Percentiles rank a stretch among this genome's conserved stretches.
Conservation (phyloP, 2,888 invertebrate genomes). For the Plagiodera versicolora region DNA sequence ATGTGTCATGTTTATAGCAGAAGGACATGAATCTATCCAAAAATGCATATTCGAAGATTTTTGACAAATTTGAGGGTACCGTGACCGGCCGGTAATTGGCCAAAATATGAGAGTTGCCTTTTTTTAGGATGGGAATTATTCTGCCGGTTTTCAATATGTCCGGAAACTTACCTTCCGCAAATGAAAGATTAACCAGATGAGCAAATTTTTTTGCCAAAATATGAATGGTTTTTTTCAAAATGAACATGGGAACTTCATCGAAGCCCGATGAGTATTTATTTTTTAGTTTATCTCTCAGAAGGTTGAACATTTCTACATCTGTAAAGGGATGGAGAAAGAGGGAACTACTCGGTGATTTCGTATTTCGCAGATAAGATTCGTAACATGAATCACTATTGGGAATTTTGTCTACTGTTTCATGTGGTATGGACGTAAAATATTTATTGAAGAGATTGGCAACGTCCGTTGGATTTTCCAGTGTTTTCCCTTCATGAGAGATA, state of each 20-base stretch:
- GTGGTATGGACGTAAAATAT: constrained; percentile 3
- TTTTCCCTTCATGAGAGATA: constrained; percentile 2
- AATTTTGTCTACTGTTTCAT: background rate
- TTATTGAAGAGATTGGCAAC: constrained; percentile 1
- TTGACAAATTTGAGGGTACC: background rate
- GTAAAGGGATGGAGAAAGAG: background rate
- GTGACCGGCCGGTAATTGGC: background rate
- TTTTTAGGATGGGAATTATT: background rate
- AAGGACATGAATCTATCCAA: background rate
- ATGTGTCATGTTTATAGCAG: background rate
- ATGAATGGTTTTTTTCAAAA: background rate
- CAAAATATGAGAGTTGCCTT: background rate
- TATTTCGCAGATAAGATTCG: background rate
- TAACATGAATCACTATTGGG: background rate
- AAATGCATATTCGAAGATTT: no score
- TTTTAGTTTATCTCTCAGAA: background rate
- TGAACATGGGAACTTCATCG: background rate
- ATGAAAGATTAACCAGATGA: background rate
- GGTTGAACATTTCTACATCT: background rate
- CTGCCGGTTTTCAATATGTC: background rate
- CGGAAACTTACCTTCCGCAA: background rate
- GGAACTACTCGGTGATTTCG: background rate
- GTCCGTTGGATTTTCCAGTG: background rate
- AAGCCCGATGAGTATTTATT: no score
- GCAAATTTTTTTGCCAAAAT: background rate